Evolutionary conservation across 2,888 invertebrate genomes (phyloP).

Genomic region (Girardia tigrina): DNA sequence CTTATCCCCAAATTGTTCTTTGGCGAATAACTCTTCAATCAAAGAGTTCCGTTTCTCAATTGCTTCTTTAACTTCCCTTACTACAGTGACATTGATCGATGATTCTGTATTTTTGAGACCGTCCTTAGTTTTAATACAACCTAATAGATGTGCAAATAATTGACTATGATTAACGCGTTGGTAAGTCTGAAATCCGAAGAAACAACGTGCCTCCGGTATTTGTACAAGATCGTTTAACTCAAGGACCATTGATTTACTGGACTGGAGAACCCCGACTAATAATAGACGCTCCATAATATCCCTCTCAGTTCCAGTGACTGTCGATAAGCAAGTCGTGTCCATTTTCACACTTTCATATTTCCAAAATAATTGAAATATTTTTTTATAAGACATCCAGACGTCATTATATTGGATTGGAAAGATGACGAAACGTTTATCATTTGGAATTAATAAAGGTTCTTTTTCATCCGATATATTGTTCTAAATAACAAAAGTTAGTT

Average conservation of each 20-base stretch:
- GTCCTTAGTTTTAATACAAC: neutral
- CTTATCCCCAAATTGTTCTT: too few relatives aligned
- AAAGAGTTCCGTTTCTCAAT: too few relatives aligned
- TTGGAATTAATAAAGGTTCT: neutral
- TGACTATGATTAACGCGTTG: conserved; percentile 83
- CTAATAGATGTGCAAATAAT: neutral
- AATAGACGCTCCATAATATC: conserved; percentile 95
- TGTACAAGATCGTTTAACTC: conserved; percentile 62
- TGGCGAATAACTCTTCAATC: too few relatives aligned
- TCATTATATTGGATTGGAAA: conserved; percentile 90
- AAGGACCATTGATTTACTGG: neutral
- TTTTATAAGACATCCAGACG: conserved; percentile 94
- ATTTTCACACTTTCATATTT: conserved; percentile 93
- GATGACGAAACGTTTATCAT: conserved; percentile 58
- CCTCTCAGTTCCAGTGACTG: conserved; percentile 67
- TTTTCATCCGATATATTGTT: neutral
- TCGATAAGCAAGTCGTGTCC: conserved; percentile 72
- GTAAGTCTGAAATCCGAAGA: conserved; percentile 96
- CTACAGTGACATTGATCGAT: too few relatives aligned
- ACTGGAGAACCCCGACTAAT: conserved; percentile 73
- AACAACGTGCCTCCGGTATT: conserved; percentile 84
- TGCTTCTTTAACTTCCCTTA: too few relatives aligned
- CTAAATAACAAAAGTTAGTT: too few relatives aligned
- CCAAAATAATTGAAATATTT: conserved; percentile 98
- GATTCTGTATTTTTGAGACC: too few relatives aligned